phyloP scores from a whole-genome alignment of 1,140 invertebrate species.

The Drosophila guanche region DNA sequence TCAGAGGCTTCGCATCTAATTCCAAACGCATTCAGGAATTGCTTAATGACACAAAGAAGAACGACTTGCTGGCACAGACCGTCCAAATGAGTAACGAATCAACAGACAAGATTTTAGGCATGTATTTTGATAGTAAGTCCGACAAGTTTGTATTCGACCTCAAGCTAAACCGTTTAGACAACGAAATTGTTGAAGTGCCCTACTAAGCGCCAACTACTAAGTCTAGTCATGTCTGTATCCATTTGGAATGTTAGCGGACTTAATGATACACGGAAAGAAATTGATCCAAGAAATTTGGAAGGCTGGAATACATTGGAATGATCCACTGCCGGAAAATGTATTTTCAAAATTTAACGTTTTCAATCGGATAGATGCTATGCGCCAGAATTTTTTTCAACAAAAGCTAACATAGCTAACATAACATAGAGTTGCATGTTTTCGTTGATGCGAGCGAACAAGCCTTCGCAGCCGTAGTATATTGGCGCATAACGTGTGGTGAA shows the following conservation, averaged over 20 bases:
- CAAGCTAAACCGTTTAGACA: constrained; percentile 19
- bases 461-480: not conserved
- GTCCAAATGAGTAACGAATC: not conserved
- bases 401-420: not conserved
- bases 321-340: not conserved
- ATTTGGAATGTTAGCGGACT: constrained; percentile 12
- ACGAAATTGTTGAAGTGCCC: constrained; percentile 36
- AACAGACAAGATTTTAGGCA: constrained; percentile 23
- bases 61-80: not conserved
- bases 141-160: constrained; percentile 26
- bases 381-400: not conserved
- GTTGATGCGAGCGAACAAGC: not conserved
- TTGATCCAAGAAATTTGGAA: no score
- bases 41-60: not conserved
- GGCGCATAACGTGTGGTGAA: not conserved
- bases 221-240: constrained; percentile 42
- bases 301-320: constrained; percentile 5
- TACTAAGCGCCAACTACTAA: constrained; percentile 23
- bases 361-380: not conserved
- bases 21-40: not conserved
- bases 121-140: constrained; percentile 15
- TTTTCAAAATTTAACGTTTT: no score
- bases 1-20: not conserved
- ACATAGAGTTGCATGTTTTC: not conserved
- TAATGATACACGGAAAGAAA: not conserved